Evolutionary conservation across 2,888 invertebrate species (phyloP).

Genomic region (Sarcophaga caerulescens): DNA sequence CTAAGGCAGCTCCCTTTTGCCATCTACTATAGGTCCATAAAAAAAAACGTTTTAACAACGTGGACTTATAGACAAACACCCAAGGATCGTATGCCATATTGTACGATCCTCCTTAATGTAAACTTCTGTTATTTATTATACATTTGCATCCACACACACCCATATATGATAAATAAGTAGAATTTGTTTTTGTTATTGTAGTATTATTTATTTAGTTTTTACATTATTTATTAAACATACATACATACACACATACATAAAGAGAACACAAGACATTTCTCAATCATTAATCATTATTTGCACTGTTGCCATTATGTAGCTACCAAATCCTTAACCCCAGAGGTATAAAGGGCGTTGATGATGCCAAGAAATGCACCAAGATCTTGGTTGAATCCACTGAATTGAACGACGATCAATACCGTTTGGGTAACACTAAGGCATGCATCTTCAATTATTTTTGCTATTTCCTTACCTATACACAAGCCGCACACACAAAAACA

Average conservation of each 20-base stretch:
- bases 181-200: slow-evolving; percentile 11
- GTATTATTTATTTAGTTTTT: slow-evolving; percentile 23
- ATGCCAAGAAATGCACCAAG: slow-evolving; percentile 92
- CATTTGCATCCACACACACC: slow-evolving; percentile 1
- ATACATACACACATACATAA: background rate
- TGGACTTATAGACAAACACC: slow-evolving; percentile 47
- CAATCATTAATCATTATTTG: slow-evolving; percentile 39
- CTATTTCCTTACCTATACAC: slow-evolving; percentile 53
- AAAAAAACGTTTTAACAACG: slow-evolving; percentile 36
- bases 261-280: background rate
- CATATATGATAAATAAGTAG: background rate
- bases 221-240: slow-evolving; percentile 6
- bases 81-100: slow-evolving; percentile 34
- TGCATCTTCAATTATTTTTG: slow-evolving; percentile 79
- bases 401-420: slow-evolving; percentile 95
- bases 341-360: slow-evolving; percentile 88
- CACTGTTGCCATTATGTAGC: slow-evolving; percentile 82
- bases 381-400: slow-evolving; percentile 91
- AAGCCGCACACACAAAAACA: slow-evolving; percentile 6
- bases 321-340: slow-evolving; percentile 99
- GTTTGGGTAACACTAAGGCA: slow-evolving; percentile 99
- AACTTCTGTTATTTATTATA: background rate
- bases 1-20: background rate
- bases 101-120: slow-evolving; percentile 1
- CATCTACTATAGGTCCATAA: background rate